A percentile compares a stretch with the other conserved stretches of the same genome.
These are phyloP conservation scores for Rallus crepitans DNA, from an alignment of 2,797 vertebrate species.

Conservation along the genomic window DNA sequence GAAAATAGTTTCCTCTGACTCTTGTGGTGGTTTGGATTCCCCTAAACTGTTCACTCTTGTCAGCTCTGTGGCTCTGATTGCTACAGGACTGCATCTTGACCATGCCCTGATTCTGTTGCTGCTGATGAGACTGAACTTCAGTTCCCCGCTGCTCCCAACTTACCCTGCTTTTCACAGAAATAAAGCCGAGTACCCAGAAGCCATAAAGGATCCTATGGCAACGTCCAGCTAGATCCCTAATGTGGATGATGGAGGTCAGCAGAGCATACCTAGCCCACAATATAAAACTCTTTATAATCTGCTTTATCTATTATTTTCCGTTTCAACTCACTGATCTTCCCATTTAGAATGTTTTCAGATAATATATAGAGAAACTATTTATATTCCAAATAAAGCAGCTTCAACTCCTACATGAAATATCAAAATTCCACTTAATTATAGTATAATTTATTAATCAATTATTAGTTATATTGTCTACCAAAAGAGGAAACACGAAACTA, in stretches of 20 bases:
- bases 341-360: background rate
- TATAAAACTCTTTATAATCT: background rate
- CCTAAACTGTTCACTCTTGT: background rate
- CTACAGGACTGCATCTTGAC: background rate
- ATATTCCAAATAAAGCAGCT: background rate
- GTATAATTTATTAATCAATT: background rate
- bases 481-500: background rate
- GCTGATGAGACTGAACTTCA: background rate
- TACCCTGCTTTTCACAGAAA: background rate
- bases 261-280: background rate
- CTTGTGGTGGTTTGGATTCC: background rate
- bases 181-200: background rate
- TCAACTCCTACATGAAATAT: background rate
- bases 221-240: background rate
- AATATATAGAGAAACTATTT: background rate
- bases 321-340: background rate
- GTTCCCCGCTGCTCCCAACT: background rate
- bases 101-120: background rate
- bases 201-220: background rate
- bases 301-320: background rate
- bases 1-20: background rate
- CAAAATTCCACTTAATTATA: background rate
- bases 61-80: background rate
- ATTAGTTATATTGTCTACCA: background rate
- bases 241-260: background rate